Conservation (phyloP, 1,140 invertebrate genomes). For the Pomacea maculata region DNA sequence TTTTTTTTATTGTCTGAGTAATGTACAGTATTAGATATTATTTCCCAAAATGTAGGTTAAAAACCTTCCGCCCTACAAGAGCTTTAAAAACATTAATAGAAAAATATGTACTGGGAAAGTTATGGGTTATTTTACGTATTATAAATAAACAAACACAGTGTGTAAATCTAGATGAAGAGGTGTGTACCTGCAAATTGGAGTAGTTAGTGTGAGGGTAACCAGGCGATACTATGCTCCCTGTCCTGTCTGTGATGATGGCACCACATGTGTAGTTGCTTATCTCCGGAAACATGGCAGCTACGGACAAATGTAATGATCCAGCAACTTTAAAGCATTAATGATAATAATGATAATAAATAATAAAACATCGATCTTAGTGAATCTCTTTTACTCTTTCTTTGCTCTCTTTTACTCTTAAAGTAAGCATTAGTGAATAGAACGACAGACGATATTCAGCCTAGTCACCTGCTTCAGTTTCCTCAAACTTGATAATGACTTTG, state of each 20-base stretch:
- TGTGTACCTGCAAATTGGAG: slow-evolving; percentile 22
- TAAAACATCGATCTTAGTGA: not conserved
- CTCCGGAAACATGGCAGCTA: not conserved
- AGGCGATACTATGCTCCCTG: slow-evolving; percentile 23
- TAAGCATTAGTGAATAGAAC: not conserved
- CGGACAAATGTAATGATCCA: not conserved
- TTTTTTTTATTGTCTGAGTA: not conserved
- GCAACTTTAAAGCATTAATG: not conserved
- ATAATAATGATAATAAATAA: not conserved
- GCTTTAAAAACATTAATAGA: too few relatives aligned
- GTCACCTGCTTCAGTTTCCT: not conserved
- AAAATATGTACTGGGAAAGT: too few relatives aligned
- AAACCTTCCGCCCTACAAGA: too few relatives aligned
- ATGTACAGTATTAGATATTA: not conserved
- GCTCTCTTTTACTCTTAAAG: too few relatives aligned
- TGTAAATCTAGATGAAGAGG: not conserved
- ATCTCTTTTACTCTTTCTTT: not conserved
- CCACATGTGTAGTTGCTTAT: slow-evolving; percentile 19
- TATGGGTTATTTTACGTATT: too few relatives aligned
- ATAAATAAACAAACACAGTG: not conserved
- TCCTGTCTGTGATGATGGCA: not conserved
- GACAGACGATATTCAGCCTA: not conserved
- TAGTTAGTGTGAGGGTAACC: slow-evolving; percentile 25
- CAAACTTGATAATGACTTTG: not conserved
- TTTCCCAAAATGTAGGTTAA: not conserved